These are phyloP conservation scores for Brassicogethes aeneus DNA, from an alignment of 2,888 invertebrate genomes.

Conservation along the genomic window DNA sequence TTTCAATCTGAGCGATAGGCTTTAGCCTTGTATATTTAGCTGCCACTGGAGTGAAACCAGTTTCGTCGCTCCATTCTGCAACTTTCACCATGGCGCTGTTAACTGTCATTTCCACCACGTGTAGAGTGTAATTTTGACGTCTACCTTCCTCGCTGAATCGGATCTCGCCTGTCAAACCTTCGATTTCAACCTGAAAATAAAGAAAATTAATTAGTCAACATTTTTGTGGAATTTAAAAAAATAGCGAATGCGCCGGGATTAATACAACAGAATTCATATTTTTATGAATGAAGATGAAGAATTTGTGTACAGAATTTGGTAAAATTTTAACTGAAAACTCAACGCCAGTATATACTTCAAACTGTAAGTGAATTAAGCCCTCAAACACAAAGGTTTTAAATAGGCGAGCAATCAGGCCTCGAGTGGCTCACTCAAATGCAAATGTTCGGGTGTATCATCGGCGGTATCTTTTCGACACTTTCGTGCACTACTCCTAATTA, in stretches of 20 bases:
- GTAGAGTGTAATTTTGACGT: conserved; percentile 79
- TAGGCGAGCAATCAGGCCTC: not conserved
- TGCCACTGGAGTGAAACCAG: conserved; percentile 64
- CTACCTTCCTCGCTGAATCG: conserved; percentile 86
- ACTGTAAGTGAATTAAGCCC: not conserved
- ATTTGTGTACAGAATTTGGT: no score
- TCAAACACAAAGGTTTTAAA: not conserved
- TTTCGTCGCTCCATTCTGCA: conserved; percentile 79
- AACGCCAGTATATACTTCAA: no score
- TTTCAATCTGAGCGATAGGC: conserved; percentile 63
- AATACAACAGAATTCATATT: no score
- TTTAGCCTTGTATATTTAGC: conserved; percentile 67
- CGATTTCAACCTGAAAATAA: conserved; percentile 70
- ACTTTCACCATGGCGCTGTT: conserved; percentile 90
- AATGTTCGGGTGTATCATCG: not conserved
- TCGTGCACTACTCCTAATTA: not conserved
- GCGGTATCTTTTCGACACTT: not conserved
- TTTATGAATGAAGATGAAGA: no score
- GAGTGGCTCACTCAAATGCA: no score
- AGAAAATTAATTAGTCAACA: not conserved
- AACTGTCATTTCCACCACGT: conserved; percentile 89
- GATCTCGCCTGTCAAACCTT: conserved; percentile 84
- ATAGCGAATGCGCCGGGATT: no score
- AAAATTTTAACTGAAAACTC: no score
- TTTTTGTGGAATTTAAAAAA: no score